A percentile compares a stretch with the other conserved stretches of the same genome.
Evolutionary conservation across 2,113 vertebrate species (phyloP).

Genomic region (Pollimyrus isidori): DNA sequence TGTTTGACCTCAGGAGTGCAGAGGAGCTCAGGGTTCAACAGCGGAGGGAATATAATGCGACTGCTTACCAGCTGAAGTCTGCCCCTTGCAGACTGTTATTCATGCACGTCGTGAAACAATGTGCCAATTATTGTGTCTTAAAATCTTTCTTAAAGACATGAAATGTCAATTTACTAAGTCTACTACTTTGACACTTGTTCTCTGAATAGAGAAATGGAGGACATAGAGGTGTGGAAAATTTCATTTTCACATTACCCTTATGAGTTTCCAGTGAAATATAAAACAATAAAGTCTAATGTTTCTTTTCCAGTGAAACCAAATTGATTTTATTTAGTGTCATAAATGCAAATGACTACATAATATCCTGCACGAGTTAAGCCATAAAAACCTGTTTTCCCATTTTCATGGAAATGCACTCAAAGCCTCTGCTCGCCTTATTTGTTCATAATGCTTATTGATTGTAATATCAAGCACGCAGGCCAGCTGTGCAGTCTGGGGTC

Average conservation of each 20-base stretch:
- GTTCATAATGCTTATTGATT: conserved; percentile 11
- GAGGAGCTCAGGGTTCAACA: background rate
- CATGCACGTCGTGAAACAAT: background rate
- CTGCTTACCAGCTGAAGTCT: background rate
- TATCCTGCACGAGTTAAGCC: background rate
- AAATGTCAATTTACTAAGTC: background rate
- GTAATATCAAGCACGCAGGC: background rate
- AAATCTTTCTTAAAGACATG: background rate
- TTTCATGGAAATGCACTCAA: conserved; percentile 9
- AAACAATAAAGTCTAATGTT: conserved; percentile 8
- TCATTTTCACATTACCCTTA: background rate
- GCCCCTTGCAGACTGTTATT: background rate
- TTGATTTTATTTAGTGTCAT: background rate
- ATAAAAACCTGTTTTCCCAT: conserved; percentile 11
- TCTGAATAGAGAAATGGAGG: background rate
- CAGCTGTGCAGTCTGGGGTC: background rate
- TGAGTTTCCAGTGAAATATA: conserved; percentile 2
- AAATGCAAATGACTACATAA: conserved; percentile 14
- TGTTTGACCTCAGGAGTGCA: background rate
- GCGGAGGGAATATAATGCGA: background rate
- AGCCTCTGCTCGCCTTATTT: conserved; percentile 10
- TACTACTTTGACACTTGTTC: background rate
- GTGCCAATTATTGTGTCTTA: background rate
- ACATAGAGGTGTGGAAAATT: background rate
- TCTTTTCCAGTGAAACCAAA: background rate